Base-by-base conservation (phyloP, 2,113 vertebrate species). In the Trogon melanurus region DNA sequence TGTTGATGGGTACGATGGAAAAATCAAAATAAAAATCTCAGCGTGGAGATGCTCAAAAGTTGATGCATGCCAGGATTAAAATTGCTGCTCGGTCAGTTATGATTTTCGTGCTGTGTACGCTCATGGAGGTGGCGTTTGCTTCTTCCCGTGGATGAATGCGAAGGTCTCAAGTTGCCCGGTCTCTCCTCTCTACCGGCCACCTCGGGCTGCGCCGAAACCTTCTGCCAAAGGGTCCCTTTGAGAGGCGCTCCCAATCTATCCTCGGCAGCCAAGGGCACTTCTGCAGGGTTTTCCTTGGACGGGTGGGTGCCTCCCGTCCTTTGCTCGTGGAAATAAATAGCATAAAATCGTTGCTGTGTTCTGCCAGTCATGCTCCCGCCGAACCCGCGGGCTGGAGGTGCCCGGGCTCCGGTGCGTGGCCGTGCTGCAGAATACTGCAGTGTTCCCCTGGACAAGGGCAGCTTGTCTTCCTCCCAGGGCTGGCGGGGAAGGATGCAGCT, bases 341-440 rank as follows among this genome's bases (percentile, higher is more conserved):
- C 3, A 11, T 48, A 13, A 57, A 62, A 61, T 88, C 62, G 1
- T 25, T 12, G 61, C 91, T 60, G 87, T 38, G 67, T 91, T 88
- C 38, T 70, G 65, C 56, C 60, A 36, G 69, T 53, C 50, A 5
- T 87, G 48, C 73, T 79, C 85, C 11, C 89, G 76, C 56, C 29
- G 34, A 67, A 64, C 0, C 79, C 72, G 27, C 1, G 51, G 72
- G 84, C 54, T 88, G 0, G 17, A 34, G 67, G 75, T 11, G 26
- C 83, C 53, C 60, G 58, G 82, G 13, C 83, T 76, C 64, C 50
- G 34, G 86, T 56, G 2, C 3, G 18, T 26, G 34, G 73, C 88
- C 7, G 8, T 88, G 38, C 83, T 89, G 87, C 92, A 92, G 94
- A 90, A 90, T 83, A 70, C 91, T 95, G 97, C 91, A 91, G 81